phyloP scores from a whole-genome alignment of 2,797 vertebrate species.

The Sebastes hubbsi region DNA sequence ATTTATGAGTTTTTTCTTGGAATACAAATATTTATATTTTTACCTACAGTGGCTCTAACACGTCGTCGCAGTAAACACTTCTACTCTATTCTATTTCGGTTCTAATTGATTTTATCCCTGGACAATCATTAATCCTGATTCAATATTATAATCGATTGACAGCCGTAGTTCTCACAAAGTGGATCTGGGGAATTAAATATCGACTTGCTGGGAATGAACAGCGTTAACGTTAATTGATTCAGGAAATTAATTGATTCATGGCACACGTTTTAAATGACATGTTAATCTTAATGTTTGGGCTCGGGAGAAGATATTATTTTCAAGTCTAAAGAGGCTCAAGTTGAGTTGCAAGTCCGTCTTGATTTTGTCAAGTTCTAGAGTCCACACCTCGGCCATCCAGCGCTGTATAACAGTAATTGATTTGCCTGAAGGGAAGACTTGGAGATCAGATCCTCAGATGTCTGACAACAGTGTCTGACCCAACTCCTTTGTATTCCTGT shows the following conservation, averaged over 20 bases:
- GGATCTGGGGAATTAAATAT: background rate
- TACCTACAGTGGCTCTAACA: too few species aligned
- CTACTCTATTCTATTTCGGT: too few species aligned
- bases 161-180: background rate
- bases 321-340: too few species aligned
- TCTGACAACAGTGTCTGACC: background rate
- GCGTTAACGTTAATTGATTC: background rate
- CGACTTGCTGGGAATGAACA: background rate
- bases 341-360: background rate
- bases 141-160: background rate
- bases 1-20: too few species aligned
- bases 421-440: background rate
- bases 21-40: too few species aligned
- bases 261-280: too few species aligned
- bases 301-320: too few species aligned
- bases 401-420: background rate
- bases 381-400: background rate
- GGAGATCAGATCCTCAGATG: background rate
- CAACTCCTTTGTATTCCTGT: background rate
- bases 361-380: background rate
- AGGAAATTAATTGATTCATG: background rate
- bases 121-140: too few species aligned
- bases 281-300: too few species aligned
- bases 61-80: too few species aligned
- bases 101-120: too few species aligned